Conservation (phyloP, 2,113 vertebrate species). For the Cyprinodon variegatus region DNA sequence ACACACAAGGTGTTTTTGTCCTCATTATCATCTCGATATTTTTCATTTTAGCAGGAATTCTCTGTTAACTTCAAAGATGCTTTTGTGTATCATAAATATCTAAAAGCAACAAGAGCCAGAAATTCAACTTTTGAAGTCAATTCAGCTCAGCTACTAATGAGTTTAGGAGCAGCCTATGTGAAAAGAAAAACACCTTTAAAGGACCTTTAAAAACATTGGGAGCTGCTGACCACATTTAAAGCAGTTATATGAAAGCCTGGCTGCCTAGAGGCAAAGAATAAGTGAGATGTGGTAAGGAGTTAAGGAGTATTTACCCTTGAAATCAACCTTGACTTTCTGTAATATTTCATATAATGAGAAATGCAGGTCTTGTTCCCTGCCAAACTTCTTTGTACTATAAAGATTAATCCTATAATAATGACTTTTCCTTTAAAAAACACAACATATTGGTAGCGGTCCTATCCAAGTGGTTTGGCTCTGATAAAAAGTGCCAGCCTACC, state of each 20-base stretch:
- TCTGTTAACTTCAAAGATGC: no score
- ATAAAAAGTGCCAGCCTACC: slow-evolving; percentile 12
- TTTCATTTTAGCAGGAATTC: no score
- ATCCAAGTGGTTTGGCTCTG: slow-evolving; percentile 11
- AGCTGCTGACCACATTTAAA: neutral
- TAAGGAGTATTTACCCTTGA: neutral
- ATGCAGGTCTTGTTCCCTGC: neutral
- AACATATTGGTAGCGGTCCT: slow-evolving; percentile 1
- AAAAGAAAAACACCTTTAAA: neutral
- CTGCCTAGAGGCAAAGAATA: neutral
- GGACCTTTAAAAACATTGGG: neutral
- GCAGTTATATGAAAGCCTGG: neutral
- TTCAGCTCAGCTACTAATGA: neutral
- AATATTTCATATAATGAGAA: neutral
- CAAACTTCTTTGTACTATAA: neutral
- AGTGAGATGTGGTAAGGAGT: neutral
- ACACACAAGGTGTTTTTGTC: no score
- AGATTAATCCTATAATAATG: slow-evolving; percentile 25
- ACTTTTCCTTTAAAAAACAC: slow-evolving; percentile 4
- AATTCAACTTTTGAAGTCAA: no score
- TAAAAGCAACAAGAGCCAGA: neutral
- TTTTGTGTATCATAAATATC: no score
- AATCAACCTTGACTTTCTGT: neutral
- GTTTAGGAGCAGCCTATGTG: neutral
- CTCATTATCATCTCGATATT: no score